Conservation (phyloP, 2,888 invertebrate genomes). For the Drosophila fulvimacula region DNA sequence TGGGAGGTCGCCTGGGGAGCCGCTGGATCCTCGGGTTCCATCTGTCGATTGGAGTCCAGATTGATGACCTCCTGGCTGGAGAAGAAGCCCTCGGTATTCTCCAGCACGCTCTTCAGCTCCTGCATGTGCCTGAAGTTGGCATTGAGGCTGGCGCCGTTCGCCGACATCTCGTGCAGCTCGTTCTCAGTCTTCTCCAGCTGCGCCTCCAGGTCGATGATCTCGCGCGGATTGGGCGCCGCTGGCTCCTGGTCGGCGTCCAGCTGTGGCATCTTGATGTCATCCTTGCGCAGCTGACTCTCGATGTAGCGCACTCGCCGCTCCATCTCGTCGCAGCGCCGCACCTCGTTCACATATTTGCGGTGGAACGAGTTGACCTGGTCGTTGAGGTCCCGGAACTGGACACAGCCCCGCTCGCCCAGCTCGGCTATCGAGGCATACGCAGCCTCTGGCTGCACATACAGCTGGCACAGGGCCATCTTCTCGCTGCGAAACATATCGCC, state of each 20-base stretch:
- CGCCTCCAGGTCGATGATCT: slow-evolving; percentile 92
- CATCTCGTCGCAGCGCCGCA: slow-evolving; percentile 94
- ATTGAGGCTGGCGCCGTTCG: slow-evolving; percentile 96
- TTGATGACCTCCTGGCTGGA: slow-evolving; percentile 81
- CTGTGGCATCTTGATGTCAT: slow-evolving; percentile 89
- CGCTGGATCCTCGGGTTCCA: slow-evolving; percentile 89
- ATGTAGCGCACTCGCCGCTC: slow-evolving; percentile 91
- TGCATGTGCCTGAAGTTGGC: slow-evolving; percentile 96
- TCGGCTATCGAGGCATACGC: slow-evolving; percentile 97
- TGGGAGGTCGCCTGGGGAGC: slow-evolving; percentile 42
- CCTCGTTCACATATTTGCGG: slow-evolving; percentile 93
- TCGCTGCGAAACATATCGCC: slow-evolving; percentile 95
- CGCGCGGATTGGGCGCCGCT: slow-evolving; percentile 90
- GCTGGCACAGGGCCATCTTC: slow-evolving; percentile 96
- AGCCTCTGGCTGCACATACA: slow-evolving; percentile 98
- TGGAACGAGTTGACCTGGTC: slow-evolving; percentile 92
- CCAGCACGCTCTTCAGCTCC: slow-evolving; percentile 95
- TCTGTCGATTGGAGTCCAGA: slow-evolving; percentile 86
- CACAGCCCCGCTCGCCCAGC: slow-evolving; percentile 96
- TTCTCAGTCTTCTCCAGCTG: slow-evolving; percentile 98
- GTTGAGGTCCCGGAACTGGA: slow-evolving; percentile 97
- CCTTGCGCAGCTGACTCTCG: slow-evolving; percentile 91
- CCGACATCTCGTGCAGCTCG: slow-evolving; percentile 96
- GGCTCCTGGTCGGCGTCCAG: slow-evolving; percentile 88
- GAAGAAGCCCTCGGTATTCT: slow-evolving; percentile 91